phyloP scores from a whole-genome alignment of 2,797 vertebrate species.

The Babyrousa celebensis region DNA sequence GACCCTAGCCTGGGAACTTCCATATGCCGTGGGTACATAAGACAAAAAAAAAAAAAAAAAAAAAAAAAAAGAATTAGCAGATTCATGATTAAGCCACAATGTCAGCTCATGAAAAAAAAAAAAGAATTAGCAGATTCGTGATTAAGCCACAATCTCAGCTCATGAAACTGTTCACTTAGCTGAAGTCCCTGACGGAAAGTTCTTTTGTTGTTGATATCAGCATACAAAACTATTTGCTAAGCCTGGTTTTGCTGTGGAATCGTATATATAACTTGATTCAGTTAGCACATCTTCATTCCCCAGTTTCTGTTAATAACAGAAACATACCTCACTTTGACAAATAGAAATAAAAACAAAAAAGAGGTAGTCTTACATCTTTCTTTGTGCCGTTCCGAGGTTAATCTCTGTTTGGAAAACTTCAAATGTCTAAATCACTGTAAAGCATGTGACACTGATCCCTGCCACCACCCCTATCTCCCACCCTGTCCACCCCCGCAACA shows the following conservation, averaged over 20 bases:
- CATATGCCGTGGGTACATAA: too few relatives aligned
- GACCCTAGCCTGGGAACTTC: too few relatives aligned
- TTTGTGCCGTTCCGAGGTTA: not conserved
- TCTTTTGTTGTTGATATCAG: constrained; percentile 10
- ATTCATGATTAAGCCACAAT: constrained; percentile 57
- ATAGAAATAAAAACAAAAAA: constrained; percentile 14
- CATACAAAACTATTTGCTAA: not conserved
- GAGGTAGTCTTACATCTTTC: not conserved
- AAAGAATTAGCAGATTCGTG: constrained; percentile 72
- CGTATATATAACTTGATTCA: not conserved
- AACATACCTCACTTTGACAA: constrained; percentile 56
- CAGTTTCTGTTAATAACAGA: constrained; percentile 45
- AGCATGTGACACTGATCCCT: not conserved
- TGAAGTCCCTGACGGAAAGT: constrained; percentile 26
- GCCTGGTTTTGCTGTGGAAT: constrained; percentile 1
- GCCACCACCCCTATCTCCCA: not conserved
- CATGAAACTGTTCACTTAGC: constrained; percentile 61
- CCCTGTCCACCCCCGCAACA: accelerated
- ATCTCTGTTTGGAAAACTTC: not conserved
- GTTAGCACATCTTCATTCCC: not conserved
- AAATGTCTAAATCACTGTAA: not conserved
- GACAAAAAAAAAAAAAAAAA: constrained; percentile 48
- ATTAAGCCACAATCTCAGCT: constrained; percentile 59
- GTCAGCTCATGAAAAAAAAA: constrained; percentile 60
- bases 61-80: constrained; percentile 70